Conservation (phyloP, 2,113 vertebrate species). For the Microtus oregoni region DNA sequence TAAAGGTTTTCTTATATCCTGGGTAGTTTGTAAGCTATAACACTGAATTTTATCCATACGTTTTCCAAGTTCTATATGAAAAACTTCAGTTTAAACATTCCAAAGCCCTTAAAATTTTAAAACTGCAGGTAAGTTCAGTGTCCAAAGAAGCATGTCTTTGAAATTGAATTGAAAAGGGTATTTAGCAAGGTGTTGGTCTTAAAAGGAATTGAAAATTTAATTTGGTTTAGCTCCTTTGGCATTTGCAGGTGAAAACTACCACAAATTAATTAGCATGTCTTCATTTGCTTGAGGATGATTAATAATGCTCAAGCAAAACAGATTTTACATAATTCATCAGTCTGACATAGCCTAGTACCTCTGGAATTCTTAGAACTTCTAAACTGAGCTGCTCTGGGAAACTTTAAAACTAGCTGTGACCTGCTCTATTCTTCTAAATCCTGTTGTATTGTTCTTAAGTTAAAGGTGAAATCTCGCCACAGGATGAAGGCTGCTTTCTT, state of each 20-base stretch:
- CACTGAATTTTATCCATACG: slow-evolving; percentile 22
- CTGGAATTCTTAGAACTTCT: slow-evolving; percentile 73
- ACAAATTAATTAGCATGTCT: slow-evolving; percentile 88
- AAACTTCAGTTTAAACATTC: slow-evolving; percentile 24
- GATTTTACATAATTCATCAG: slow-evolving; percentile 89
- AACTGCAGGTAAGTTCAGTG: slow-evolving; percentile 53
- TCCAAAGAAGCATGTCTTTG: slow-evolving; percentile 74
- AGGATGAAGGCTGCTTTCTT: slow-evolving; percentile 17
- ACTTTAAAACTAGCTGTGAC: slow-evolving; percentile 82
- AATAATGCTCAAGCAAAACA: slow-evolving; percentile 87
- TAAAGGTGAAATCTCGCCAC: slow-evolving; percentile 13
- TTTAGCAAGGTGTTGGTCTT: slow-evolving; percentile 75
- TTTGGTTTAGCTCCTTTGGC: slow-evolving; percentile 81
- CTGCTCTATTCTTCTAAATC: slow-evolving; percentile 62
- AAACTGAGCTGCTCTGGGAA: slow-evolving; percentile 77
- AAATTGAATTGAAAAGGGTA: slow-evolving; percentile 64
- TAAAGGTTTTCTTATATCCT: neutral
- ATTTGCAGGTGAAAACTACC: slow-evolving; percentile 84
- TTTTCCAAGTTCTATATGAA: neutral
- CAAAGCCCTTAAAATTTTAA: slow-evolving; percentile 13
- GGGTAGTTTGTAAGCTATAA: neutral
- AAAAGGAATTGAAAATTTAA: slow-evolving; percentile 76
- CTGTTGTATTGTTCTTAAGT: slow-evolving; percentile 37
- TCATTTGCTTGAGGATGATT: slow-evolving; percentile 87
- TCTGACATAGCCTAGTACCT: slow-evolving; percentile 82